Evolutionary conservation across 2,113 vertebrate species (phyloP).

Genomic region (Lasiurus borealis): DNA sequence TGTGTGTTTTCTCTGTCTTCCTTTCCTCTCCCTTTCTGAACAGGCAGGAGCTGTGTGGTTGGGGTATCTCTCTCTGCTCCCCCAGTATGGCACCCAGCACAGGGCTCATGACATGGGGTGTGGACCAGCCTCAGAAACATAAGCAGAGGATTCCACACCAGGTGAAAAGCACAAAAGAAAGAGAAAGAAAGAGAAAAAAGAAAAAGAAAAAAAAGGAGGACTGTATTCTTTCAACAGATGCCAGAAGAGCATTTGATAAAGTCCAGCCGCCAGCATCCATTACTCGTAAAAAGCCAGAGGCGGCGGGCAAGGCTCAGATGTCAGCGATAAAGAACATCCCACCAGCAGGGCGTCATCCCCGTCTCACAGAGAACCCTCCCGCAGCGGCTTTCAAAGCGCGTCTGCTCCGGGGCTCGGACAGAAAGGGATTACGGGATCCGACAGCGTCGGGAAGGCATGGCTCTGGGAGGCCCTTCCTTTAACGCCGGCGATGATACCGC

Average conservation of each 20-base stretch:
- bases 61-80: not conserved
- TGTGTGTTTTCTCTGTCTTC: not conserved
- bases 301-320: not conserved
- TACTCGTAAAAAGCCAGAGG: not conserved
- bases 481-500: no score
- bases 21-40: not conserved
- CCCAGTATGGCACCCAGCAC: no score
- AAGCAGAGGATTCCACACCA: not conserved
- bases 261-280: not conserved
- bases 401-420: no score
- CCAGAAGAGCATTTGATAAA: not conserved
- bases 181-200: no score
- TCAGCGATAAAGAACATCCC: not conserved
- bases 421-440: not conserved
- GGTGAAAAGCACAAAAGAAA: not conserved
- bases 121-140: not conserved
- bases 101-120: not conserved
- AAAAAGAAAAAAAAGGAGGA: not conserved
- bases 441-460: not conserved
- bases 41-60: not conserved
- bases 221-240: not conserved
- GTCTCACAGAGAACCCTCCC: not conserved
- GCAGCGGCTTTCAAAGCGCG: not conserved
- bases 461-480: not conserved
- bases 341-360: accelerated